phyloP scores from a whole-genome alignment of 1,140 invertebrate genomes.

The Psix sp. region DNA sequence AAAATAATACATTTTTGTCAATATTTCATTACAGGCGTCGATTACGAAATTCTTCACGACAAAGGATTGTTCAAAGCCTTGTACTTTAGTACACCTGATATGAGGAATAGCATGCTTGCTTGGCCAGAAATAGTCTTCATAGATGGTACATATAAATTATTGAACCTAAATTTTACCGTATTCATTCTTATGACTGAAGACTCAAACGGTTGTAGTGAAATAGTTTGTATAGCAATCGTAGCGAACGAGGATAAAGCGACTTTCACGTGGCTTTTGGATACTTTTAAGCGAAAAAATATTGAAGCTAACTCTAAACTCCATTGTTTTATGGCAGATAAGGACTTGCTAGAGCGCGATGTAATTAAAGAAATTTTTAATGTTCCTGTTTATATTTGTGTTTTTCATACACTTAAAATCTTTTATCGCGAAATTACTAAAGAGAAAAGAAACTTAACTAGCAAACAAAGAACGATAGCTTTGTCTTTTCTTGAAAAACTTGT shows the following conservation, averaged over 20 bases:
- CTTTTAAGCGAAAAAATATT: conserved; percentile 18
- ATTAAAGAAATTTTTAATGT: neutral
- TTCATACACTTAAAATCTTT: too few relatives aligned
- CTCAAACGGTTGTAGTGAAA: conserved; percentile 14
- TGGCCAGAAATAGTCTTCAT: conserved; percentile 18
- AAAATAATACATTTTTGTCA: too few relatives aligned
- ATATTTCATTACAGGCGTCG: too few relatives aligned
- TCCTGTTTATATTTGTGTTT: neutral
- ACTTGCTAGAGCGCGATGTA: neutral
- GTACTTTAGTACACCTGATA: conserved; percentile 5
- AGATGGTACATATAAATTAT: conserved; percentile 22
- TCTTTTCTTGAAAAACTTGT: too few relatives aligned
- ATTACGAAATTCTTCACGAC: too few relatives aligned
- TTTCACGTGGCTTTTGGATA: conserved; percentile 8
- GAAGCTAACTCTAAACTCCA: conserved; percentile 3
- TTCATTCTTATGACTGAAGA: conserved; percentile 9
- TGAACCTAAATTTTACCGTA: neutral
- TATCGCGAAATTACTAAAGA: too few relatives aligned
- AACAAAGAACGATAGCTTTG: too few relatives aligned
- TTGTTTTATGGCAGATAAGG: neutral
- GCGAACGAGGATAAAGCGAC: conserved; percentile 4
- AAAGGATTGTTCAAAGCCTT: neutral
- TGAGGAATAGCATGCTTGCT: conserved; percentile 7
- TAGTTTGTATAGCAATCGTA: conserved; percentile 9
- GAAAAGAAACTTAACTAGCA: too few relatives aligned